phyloP scores from a whole-genome alignment of 1,140 invertebrate species.

The Chironomus striatipennis region DNA sequence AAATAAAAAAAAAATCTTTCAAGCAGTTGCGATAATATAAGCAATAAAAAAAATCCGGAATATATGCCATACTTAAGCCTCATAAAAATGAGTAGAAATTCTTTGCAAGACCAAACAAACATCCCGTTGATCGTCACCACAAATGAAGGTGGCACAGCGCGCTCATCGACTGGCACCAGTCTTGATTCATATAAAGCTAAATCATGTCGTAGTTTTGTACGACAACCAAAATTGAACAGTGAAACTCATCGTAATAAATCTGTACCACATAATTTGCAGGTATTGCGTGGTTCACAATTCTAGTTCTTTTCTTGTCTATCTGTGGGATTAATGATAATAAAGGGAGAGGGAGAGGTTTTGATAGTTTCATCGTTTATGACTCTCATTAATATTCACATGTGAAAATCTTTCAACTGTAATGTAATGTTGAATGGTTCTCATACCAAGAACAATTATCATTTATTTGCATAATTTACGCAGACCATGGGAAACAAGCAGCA shows the following conservation, averaged over 20 bases:
- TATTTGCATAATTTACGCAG: constrained; percentile 13
- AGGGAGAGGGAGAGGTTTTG: too few relatives aligned
- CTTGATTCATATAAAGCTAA: constrained; percentile 4
- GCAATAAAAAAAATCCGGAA: background rate
- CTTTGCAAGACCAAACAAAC: constrained; percentile 4
- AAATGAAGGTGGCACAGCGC: constrained; percentile 20
- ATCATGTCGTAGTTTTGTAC: constrained; percentile 26
- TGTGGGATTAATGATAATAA: background rate
- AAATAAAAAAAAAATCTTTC: background rate
- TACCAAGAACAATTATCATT: background rate
- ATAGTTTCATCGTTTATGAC: too few relatives aligned
- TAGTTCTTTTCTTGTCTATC: background rate
- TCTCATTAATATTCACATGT: background rate
- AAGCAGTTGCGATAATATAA: background rate
- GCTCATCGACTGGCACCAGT: constrained; percentile 3
- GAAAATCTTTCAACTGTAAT: background rate
- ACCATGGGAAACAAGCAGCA: background rate
- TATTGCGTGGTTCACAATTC: constrained; percentile 8
- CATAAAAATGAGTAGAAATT: constrained; percentile 24
- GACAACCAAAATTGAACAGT: constrained; percentile 21
- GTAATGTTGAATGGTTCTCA: background rate
- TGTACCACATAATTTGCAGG: constrained; percentile 27
- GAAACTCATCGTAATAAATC: constrained; percentile 27
- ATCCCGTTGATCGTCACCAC: constrained; percentile 25
- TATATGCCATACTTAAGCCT: constrained; percentile 12